Percentiles rank a stretch among this genome's conserved stretches.
Evolutionary conservation across 2,797 vertebrate species (phyloP).

Genomic region (Acanthurus leucopareius): DNA sequence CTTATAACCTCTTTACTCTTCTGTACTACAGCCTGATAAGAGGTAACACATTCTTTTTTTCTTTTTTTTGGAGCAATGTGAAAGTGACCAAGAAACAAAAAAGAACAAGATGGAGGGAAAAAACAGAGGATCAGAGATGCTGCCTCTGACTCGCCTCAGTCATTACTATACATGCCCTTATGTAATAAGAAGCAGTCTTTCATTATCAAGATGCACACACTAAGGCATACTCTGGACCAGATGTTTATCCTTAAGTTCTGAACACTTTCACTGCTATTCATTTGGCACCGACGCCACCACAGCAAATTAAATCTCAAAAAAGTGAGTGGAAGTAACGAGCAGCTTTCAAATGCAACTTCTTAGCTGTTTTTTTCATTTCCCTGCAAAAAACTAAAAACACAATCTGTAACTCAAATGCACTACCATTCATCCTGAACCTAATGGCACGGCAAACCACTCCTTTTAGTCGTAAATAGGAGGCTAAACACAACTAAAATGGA

Average conservation of each 20-base stretch:
- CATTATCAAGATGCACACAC: constrained; percentile 2
- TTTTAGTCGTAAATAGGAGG: constrained; percentile 55
- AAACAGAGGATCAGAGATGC: not conserved
- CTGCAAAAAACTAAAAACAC: constrained; percentile 10
- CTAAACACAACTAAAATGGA: constrained; percentile 69
- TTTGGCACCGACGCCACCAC: not conserved
- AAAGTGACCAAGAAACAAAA: constrained; percentile 2
- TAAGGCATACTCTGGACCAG: not conserved
- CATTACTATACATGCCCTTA: not conserved
- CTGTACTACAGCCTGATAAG: constrained; percentile 39
- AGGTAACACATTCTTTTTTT: not conserved
- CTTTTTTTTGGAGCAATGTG: not conserved
- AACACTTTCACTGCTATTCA: not conserved
- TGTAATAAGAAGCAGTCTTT: not conserved
- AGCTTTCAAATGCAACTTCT: not conserved
- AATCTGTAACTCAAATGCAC: constrained; percentile 8
- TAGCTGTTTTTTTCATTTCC: not conserved
- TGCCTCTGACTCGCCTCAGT: constrained; percentile 10
- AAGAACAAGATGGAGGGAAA: not conserved
- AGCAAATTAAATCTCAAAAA: constrained; percentile 11
- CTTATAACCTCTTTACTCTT: constrained; percentile 38
- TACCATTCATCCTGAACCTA: constrained; percentile 56
- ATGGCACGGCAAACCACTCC: constrained; percentile 58
- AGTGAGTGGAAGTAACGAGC: not conserved
- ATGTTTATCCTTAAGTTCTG: not conserved